phyloP scores from a whole-genome alignment of 2,888 invertebrate genomes.

The Catocala fraxini region DNA sequence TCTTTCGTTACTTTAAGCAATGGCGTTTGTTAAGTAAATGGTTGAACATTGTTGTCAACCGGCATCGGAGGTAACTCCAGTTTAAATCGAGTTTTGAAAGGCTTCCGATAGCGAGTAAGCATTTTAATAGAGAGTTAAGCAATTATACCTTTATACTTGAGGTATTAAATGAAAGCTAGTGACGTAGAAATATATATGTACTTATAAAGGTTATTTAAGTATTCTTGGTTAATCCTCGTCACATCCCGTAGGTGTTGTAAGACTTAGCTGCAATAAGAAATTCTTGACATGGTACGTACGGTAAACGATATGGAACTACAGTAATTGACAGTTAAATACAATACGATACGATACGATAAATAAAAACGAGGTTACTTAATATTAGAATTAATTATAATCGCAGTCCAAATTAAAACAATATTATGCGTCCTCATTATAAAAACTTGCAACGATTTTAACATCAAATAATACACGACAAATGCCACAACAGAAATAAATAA shows the following conservation, averaged over 20 bases:
- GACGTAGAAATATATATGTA: neutral
- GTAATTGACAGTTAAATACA: too few species aligned
- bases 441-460: too few species aligned
- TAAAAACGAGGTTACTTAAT: too few species aligned
- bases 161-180: neutral
- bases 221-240: neutral
- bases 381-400: too few species aligned
- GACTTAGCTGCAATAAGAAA: neutral
- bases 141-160: constrained; percentile 12
- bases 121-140: constrained; percentile 19
- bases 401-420: too few species aligned
- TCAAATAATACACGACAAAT: too few species aligned
- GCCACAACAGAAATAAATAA: too few species aligned
- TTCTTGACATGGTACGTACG: neutral
- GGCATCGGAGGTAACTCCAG: constrained; percentile 14
- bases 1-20: constrained; percentile 39
- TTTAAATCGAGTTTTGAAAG: constrained; percentile 36
- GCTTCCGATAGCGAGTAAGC: constrained; percentile 15
- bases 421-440: too few species aligned
- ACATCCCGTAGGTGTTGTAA: neutral
- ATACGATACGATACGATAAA: too few species aligned
- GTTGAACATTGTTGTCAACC: constrained; percentile 5
- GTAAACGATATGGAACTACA: too few species aligned
- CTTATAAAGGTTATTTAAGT: neutral
- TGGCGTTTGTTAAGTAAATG: constrained; percentile 28